Base-by-base conservation (phyloP, 2,113 vertebrate genomes). In the Macquaria ambigua region DNA sequence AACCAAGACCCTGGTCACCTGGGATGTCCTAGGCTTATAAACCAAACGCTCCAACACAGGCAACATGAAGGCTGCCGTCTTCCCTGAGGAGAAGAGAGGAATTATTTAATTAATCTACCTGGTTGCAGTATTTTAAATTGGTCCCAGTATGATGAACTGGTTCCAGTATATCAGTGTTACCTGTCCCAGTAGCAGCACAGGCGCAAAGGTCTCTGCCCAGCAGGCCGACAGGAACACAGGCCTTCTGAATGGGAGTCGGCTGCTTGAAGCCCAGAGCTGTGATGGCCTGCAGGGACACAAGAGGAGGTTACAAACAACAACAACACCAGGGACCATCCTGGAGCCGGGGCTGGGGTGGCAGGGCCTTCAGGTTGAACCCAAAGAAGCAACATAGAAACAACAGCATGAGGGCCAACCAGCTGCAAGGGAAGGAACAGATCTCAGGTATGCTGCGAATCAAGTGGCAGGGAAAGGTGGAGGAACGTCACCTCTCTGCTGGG, bases 171-270 rank as follows among this genome's bases (percentile, higher is more conserved):
- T 5, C 8, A 0, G 15, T 0, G 12, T 75, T 87, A 99, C 98
- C 98, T 85, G 98, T 99, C 75, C 98, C 98, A 21, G 98, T 99
- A 31, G 98, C 98, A 52, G 98, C 98, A 61, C 98, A 99, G 55
- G 98, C 98, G 72, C 98, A 99, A 63, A 99, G 96, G 91, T 99
- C 98, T 89, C 97, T 96, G n/a, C 98, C 98, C 88, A 99, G 74
- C 71, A 99, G 96, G 3, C 98, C 97, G 6, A 99, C 94, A 0
- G 98, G 98, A 25, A 99, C 96, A 72, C 98, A 99, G 0, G 98
- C 98, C 91, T 99, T 98, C 96, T 99, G 98, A 92, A 99, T 98
- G 0, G 98, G 98, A 0, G 98, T 99, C 16, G 98, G 98, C 90
- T 97, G 97, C 89, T 96, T 97, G 88, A 99, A 99, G 73, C 97